Percentiles rank a stretch among this genome's conserved stretches.
These are phyloP conservation scores for Ivindomyrus marchei DNA, from an alignment of 2,113 vertebrate genomes.

Conservation along the genomic window DNA sequence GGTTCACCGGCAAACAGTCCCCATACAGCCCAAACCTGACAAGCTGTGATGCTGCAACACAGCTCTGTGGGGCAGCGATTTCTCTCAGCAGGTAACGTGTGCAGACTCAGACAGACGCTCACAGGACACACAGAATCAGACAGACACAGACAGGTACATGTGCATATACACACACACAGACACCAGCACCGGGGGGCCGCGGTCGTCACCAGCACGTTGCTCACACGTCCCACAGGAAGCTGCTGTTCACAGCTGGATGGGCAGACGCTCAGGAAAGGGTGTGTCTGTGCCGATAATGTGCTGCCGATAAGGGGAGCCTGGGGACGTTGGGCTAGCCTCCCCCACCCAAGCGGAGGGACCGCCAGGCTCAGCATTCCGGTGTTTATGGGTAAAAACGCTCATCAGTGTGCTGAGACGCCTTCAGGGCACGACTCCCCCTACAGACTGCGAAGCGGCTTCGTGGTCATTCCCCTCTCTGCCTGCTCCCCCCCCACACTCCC, in stretches of 20 bases:
- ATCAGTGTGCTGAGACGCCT: background rate
- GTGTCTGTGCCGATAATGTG: slow-evolving; percentile 51
- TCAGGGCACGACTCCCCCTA: background rate
- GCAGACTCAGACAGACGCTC: background rate
- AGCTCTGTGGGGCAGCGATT: background rate
- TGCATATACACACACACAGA: background rate
- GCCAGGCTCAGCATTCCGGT: background rate
- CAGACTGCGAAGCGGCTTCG: background rate
- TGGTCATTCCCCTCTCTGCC: background rate
- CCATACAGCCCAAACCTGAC: background rate
- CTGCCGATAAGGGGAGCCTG: slow-evolving; percentile 51
- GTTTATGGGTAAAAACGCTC: background rate
- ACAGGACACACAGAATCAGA: background rate
- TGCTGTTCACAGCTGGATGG: slow-evolving; percentile 23
- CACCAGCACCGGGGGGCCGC: background rate
- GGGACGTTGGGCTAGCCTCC: background rate
- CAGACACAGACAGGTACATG: background rate
- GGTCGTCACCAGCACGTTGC: slow-evolving; percentile 29
- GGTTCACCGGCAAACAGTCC: background rate
- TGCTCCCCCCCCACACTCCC: background rate
- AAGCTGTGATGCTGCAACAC: background rate
- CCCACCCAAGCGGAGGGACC: background rate
- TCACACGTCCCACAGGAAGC: slow-evolving; percentile 44
- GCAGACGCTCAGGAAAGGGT: slow-evolving; percentile 49
- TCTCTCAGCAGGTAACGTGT: background rate